Evolutionary conservation across 2,113 vertebrate species (phyloP).

Genomic region (Numida meleagris): DNA sequence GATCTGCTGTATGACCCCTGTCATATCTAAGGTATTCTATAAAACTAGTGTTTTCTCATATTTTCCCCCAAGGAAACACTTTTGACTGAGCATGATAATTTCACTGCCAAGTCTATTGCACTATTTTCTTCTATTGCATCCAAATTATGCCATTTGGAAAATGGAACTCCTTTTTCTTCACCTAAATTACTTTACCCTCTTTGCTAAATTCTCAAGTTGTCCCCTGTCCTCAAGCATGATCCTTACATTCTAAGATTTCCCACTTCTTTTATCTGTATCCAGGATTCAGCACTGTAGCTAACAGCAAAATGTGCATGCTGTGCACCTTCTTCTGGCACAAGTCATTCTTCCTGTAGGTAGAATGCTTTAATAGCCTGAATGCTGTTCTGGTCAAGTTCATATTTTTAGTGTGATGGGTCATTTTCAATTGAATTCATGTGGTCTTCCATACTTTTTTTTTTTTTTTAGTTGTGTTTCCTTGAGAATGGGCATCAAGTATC

Average conservation of each 20-base stretch:
- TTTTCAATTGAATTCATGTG: not conserved
- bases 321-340: slow-evolving; percentile 24
- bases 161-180: not conserved
- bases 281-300: not conserved
- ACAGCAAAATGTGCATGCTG: not conserved
- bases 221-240: not conserved
- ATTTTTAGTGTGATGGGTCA: not conserved
- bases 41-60: not conserved
- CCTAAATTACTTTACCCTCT: not conserved
- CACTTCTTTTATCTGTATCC: not conserved
- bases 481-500: not conserved
- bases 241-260: not conserved
- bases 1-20: accelerated
- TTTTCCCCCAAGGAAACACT: not conserved
- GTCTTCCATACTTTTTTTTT: too few species aligned
- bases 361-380: not conserved
- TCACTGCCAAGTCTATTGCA: not conserved
- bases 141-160: not conserved
- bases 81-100: not conserved
- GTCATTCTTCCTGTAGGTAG: not conserved
- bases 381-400: not conserved
- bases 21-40: not conserved
- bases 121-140: not conserved
- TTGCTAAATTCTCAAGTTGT: not conserved
- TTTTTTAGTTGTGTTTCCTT: not conserved